Base-by-base conservation (phyloP, 2,797 vertebrate genomes). In the Sebastes vulpes region DNA sequence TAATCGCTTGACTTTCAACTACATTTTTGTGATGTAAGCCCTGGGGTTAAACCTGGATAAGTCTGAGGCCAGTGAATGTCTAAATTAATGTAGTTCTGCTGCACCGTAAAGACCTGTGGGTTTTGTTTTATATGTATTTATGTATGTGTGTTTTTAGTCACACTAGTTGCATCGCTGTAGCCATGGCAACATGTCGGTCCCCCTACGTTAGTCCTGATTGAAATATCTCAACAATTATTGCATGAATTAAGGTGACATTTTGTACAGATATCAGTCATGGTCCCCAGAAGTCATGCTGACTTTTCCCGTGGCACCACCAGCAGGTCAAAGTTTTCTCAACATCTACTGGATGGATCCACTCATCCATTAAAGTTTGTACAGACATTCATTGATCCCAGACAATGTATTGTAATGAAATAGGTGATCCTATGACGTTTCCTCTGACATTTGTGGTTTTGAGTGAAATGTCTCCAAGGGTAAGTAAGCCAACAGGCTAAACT, bases 1-100 rank as follows among this genome's bases (percentile, higher is more conserved):
- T 72, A 58, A 86, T 86, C 16, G 58, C 38, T 63, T 32, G 9
- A 78, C 56, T 64, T 77, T 75, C 7, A 48, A 35, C 35, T 71
- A 25, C 18, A 48, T 66, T 67, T 74, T 52, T 74, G 64, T 58
- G 73, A 84, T 72, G 54, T 48, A 26, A 54, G 58, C 38, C 29
- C 26, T n/a, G 32, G 21, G 25, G 57, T 50, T 20, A 57, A 69
- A 38, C 38, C 25, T 28, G 31, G 63, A 65, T 23, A 20, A 42
- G 8, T 73, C 25, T 32, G 10, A 58, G 26, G 42, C 50, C 31
- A 58, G 61, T 28, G 7, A 35, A 66, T 65, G 21, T 29, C 25
- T 57, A 12, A 58, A 53, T 64, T 4, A 25, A 59, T 75, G 26
- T 42, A 59, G 32, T 53, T 48, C 58, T 58, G 38, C 18, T 65